These are phyloP conservation scores for Ochropacha duplaris DNA, from an alignment of 2,888 invertebrate species.

Conservation along the genomic window DNA sequence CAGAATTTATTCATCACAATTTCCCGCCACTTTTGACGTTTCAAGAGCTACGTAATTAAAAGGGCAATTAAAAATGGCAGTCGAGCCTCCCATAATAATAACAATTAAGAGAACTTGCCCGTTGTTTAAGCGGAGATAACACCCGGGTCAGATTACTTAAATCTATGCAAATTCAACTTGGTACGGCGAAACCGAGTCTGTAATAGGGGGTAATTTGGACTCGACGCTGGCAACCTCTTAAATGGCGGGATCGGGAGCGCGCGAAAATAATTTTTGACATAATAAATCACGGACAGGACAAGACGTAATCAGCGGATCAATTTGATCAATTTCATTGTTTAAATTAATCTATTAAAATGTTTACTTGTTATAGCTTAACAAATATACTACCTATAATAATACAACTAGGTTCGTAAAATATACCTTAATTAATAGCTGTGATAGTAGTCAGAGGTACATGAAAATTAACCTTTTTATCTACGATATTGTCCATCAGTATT, in stretches of 20 bases:
- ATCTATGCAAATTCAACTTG: slow-evolving; percentile 59
- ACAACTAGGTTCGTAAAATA: too few species aligned
- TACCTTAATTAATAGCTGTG: too few species aligned
- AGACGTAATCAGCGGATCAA: background rate
- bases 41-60: slow-evolving; percentile 42
- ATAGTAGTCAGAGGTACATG: too few species aligned
- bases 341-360: too few species aligned
- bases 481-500: too few species aligned
- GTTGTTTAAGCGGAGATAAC: slow-evolving; percentile 43
- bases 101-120: slow-evolving; percentile 45
- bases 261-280: slow-evolving; percentile 21
- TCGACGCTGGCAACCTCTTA: slow-evolving; percentile 37
- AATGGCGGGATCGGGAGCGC: slow-evolving; percentile 22
- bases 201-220: slow-evolving; percentile 49
- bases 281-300: slow-evolving; percentile 2
- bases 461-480: too few species aligned
- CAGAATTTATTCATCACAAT: slow-evolving; percentile 31
- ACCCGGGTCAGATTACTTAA: slow-evolving; percentile 56
- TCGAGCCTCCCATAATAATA: slow-evolving; percentile 46
- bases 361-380: too few species aligned
- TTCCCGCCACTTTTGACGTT: slow-evolving; percentile 32
- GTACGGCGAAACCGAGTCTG: slow-evolving; percentile 25
- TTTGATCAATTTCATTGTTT: background rate
- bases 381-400: too few species aligned
- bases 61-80: slow-evolving; percentile 53